phyloP scores from a whole-genome alignment of 2,113 vertebrate species.

The Chaetorhynchus papuensis region DNA sequence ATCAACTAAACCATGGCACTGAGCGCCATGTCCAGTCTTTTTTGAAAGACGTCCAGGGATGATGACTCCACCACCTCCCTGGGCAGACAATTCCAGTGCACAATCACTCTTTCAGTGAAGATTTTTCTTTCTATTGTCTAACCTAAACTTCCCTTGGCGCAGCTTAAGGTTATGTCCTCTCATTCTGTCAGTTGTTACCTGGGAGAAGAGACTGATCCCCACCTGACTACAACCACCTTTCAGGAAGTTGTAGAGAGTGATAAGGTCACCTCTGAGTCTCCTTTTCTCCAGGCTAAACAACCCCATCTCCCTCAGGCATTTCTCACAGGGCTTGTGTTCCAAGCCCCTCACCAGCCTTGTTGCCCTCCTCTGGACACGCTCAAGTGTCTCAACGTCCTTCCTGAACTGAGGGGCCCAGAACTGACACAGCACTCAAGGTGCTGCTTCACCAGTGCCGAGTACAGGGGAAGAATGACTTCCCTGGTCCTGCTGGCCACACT shows the following conservation, averaged over 20 bases:
- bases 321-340: neutral
- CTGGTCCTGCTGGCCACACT: neutral
- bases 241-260: neutral
- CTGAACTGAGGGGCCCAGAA: neutral
- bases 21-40: neutral
- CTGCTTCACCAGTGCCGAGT: neutral
- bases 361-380: neutral
- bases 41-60: neutral
- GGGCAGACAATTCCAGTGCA: rapidly evolving
- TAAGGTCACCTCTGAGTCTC: neutral
- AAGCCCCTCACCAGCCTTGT: neutral
- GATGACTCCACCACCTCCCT: neutral
- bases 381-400: neutral
- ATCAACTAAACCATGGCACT: neutral
- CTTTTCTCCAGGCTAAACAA: neutral
- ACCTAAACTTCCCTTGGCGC: neutral
- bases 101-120: neutral
- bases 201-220: neutral
- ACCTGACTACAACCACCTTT: neutral
- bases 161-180: neutral
- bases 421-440: neutral
- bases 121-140: neutral
- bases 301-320: neutral
- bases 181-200: neutral
- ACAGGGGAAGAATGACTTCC: neutral